Evolutionary conservation across 2,113 vertebrate genomes (phyloP).

Genomic region (Deroptyus accipitrinus): DNA sequence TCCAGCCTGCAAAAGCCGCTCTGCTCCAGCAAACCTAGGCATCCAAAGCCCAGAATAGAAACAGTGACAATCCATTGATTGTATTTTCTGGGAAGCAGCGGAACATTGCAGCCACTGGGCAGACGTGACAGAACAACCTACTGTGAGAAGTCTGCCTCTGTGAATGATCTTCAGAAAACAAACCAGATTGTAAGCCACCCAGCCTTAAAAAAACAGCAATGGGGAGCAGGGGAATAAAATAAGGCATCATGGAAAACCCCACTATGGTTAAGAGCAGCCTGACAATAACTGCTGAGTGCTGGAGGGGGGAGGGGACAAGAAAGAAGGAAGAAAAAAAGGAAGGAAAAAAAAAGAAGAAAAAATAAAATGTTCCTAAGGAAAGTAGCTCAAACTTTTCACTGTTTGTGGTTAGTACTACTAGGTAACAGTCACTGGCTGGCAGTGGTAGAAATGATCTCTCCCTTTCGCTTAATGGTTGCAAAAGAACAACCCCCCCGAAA

Average conservation of each 20-base stretch:
- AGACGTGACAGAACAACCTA: not conserved
- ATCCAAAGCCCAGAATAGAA: not conserved
- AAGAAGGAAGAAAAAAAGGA: not conserved
- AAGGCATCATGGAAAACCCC: not conserved
- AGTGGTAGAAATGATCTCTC: not conserved
- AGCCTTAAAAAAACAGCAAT: not conserved
- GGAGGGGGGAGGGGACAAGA: too few relatives aligned
- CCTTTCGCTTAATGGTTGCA: not conserved
- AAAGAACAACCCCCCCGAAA: not conserved
- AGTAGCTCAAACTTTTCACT: not conserved
- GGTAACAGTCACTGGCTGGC: not conserved
- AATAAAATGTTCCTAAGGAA: not conserved
- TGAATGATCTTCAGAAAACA: not conserved
- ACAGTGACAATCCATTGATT: not conserved
- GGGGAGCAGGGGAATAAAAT: not conserved
- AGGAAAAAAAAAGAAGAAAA: not conserved
- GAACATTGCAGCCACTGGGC: not conserved
- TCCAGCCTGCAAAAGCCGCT: not conserved
- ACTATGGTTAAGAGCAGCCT: not conserved
- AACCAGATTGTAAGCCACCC: not conserved
- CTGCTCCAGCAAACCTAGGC: not conserved
- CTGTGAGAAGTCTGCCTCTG: not conserved
- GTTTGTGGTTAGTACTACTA: not conserved
- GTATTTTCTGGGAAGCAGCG: not conserved
- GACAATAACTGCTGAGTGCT: not conserved